phyloP scores from a whole-genome alignment of 2,113 vertebrate genomes.

The Pogona vitticeps region DNA sequence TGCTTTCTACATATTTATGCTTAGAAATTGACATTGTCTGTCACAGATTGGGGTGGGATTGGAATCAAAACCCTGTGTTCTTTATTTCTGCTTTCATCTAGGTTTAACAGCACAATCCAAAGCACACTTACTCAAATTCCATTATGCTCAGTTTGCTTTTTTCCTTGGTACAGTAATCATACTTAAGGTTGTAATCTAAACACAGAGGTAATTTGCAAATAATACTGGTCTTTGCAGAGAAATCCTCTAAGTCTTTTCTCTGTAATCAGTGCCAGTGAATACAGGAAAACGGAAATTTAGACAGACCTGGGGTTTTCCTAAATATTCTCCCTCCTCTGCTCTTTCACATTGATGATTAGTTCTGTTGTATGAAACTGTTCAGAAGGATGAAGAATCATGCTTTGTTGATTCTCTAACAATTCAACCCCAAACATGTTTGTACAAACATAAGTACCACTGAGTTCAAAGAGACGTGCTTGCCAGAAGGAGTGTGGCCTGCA shows the following conservation, averaged over 20 bases:
- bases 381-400: neutral
- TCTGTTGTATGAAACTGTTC: neutral
- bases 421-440: neutral
- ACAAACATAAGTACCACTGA: neutral
- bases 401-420: neutral
- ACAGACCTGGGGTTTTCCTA: neutral
- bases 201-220: neutral
- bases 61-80: neutral
- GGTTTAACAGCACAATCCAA: neutral
- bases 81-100: slow-evolving; percentile 26
- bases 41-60: neutral
- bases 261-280: slow-evolving; percentile 46
- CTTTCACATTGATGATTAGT: slow-evolving; percentile 42
- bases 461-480: neutral
- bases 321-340: slow-evolving; percentile 35
- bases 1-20: neutral
- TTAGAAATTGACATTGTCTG: slow-evolving; percentile 4
- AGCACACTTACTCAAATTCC: neutral
- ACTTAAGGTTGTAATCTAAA: neutral
- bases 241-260: slow-evolving; percentile 22
- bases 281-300: slow-evolving; percentile 41
- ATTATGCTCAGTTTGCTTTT: neutral
- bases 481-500: neutral
- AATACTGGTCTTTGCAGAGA: slow-evolving; percentile 37
- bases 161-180: neutral